Evolutionary conservation across 2,113 vertebrate species (phyloP).

Genomic region (Phalacrocorax carbo): DNA sequence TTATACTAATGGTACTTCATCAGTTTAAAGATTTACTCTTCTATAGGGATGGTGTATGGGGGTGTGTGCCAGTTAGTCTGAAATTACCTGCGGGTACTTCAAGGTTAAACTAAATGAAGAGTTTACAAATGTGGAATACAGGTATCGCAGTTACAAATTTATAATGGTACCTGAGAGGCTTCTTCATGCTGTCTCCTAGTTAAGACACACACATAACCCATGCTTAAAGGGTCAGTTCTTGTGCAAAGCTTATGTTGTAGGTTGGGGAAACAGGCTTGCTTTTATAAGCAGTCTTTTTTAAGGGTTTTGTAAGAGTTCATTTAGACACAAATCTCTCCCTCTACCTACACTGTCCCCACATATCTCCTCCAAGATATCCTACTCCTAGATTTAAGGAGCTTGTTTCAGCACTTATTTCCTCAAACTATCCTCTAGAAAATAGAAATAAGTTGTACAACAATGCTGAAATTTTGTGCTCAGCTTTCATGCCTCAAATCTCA

Average conservation of each 20-base stretch:
- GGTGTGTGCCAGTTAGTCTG: neutral
- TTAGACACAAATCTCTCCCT: neutral
- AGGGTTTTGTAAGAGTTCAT: neutral
- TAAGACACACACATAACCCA: neutral
- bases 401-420: neutral
- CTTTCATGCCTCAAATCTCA: neutral
- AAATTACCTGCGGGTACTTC: neutral
- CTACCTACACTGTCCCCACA: neutral
- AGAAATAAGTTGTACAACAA: neutral
- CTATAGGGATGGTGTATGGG: neutral
- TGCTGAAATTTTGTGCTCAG: neutral
- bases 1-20: neutral
- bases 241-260: neutral
- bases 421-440: neutral
- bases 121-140: neutral
- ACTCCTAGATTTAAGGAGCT: neutral
- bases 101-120: neutral
- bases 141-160: neutral
- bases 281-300: neutral
- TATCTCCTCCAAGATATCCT: neutral
- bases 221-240: neutral
- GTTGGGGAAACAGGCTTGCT: neutral
- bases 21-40: neutral
- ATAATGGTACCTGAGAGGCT: neutral
- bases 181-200: neutral